Evolutionary conservation across 1,140 invertebrate species (phyloP), one percentile per base, ranked within the genome.

Genomic region (Sinonovacula constricta): DNA sequence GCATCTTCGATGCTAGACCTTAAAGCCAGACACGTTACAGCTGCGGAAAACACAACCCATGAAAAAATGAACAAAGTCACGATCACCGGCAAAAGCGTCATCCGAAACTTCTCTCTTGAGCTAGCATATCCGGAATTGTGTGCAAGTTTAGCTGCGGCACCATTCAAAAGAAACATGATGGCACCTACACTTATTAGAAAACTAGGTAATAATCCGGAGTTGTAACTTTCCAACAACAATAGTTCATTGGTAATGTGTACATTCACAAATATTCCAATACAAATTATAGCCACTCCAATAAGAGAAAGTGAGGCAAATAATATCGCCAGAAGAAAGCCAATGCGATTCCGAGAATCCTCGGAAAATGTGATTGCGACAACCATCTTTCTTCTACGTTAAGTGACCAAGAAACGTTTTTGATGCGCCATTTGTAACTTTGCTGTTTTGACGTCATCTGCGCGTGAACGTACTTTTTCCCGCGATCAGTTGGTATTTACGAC

Each of bases 351-450:
- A 4, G 30, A 54, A 36, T 30, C 49, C 51, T 79, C 69, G 18
- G 60, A 36, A 10, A 79, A 33, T 30, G 45, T 79, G 28, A 69
- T 63, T 18, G 51, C n/a, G 62, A 62, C 31, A n/a, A 72, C 54
- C 78, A 59, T 72, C 26, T 14, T 33, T 33, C 3, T n/a, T 51
- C 15, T 33, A 98, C n/a, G n/a, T n/a, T n/a, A n/a, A n/a, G n/a
- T n/a, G n/a, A n/a, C n/a, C n/a, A n/a, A n/a, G n/a, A n/a, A n/a
- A n/a, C n/a, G n/a, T n/a, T n/a, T n/a, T n/a, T n/a, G n/a, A n/a
- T n/a, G n/a, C n/a, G n/a, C n/a, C n/a, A n/a, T n/a, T n/a, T n/a
- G n/a, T n/a, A n/a, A n/a, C n/a, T n/a, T n/a, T n/a, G n/a, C n/a
- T n/a, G n/a, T n/a, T n/a, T n/a, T n/a, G n/a, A n/a, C n/a, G n/a